Conservation (phyloP, 1,140 invertebrate species). For the Octopus sinensis region DNA sequence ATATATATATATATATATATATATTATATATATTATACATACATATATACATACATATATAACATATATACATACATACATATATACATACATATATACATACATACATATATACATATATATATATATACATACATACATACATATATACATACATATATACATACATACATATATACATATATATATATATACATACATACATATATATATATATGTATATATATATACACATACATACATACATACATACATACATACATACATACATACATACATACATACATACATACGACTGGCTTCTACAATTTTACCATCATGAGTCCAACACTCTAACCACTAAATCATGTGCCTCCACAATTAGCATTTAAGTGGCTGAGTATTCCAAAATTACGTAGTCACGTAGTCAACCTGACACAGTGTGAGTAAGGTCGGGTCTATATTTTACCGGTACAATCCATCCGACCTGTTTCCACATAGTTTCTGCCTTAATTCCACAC, state of each 20-base stretch:
- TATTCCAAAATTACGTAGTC: too few species aligned
- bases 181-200: not conserved
- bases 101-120: not conserved
- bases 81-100: not conserved
- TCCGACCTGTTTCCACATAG: too few species aligned
- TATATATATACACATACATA: not conserved
- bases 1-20: slow-evolving; percentile 5
- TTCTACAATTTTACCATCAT: too few species aligned
- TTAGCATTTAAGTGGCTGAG: too few species aligned
- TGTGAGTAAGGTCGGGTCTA: too few species aligned
- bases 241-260: not conserved
- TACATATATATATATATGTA: not conserved
- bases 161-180: not conserved
- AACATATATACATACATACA: not conserved
- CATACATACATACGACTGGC: not conserved
- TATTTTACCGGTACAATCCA: too few species aligned
- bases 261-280: not conserved
- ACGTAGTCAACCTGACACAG: too few species aligned
- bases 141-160: not conserved
- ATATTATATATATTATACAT: not conserved
- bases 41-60: not conserved
- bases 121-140: not conserved
- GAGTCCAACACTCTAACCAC: too few species aligned
- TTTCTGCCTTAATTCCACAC: too few species aligned
- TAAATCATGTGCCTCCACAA: too few species aligned